These are phyloP conservation scores for Hydraecia micacea DNA, from an alignment of 2,888 invertebrate genomes.

Conservation along the genomic window DNA sequence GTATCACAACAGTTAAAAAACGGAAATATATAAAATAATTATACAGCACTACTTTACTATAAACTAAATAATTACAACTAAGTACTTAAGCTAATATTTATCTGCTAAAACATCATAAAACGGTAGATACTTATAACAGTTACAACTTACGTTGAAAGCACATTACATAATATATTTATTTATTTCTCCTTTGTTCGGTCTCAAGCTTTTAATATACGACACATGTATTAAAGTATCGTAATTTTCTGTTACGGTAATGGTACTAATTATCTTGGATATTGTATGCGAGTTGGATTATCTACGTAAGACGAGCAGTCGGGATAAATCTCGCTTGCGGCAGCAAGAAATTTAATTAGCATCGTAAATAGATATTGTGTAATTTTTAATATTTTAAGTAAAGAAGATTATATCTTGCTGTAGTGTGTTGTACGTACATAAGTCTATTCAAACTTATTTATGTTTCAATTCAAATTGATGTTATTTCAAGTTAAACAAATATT, in stretches of 20 bases:
- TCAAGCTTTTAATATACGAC: constrained; percentile 12
- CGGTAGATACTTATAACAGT: constrained; percentile 10
- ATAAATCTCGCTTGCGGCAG: constrained; percentile 22
- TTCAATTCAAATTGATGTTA: too few species aligned
- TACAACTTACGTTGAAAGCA: constrained; percentile 2
- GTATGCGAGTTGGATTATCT: background rate
- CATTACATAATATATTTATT: constrained; percentile 21
- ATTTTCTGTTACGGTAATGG: constrained; percentile 25
- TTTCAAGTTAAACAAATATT: too few species aligned
- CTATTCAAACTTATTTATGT: too few species aligned
- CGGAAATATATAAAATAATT: background rate
- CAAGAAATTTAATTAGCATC: constrained; percentile 35
- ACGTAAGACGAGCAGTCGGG: background rate
- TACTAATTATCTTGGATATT: constrained; percentile 6
- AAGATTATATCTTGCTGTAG: background rate
- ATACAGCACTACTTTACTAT: background rate
- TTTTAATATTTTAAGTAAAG: constrained; percentile 10
- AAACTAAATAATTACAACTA: background rate
- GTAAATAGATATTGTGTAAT: constrained; percentile 10
- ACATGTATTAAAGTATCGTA: constrained; percentile 10
- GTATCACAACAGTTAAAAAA: background rate
- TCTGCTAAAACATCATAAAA: constrained; percentile 14
- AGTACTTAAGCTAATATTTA: background rate
- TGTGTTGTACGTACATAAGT: background rate
- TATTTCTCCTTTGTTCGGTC: constrained; percentile 10